Evolutionary conservation across 1,140 invertebrate genomes (phyloP).

Genomic region (Tyrophagus putrescentiae): DNA sequence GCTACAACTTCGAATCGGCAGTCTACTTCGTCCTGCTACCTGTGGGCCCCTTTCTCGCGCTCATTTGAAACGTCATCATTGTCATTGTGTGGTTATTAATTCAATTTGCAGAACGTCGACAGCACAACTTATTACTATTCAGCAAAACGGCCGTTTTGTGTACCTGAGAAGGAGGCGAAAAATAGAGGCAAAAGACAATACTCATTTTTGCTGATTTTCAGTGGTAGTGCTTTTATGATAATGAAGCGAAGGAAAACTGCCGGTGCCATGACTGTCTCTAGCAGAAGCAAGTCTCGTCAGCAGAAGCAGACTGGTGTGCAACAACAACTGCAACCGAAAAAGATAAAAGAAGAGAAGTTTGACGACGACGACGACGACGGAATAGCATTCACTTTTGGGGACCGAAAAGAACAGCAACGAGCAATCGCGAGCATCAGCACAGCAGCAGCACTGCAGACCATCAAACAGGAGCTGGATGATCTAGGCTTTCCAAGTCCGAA

Average conservation of each 20-base stretch:
- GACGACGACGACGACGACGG: no score
- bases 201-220: neutral
- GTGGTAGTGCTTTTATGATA: constrained; percentile 2
- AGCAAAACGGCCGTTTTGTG: neutral
- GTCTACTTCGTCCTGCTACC: neutral
- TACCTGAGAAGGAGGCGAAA: neutral
- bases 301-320: no score
- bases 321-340: no score
- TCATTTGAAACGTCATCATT: neutral
- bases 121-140: constrained; percentile 2
- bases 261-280: neutral
- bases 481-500: neutral
- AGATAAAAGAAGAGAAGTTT: no score
- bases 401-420: no score
- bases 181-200: constrained; percentile 8
- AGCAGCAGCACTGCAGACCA: no score
- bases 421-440: no score
- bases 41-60: neutral
- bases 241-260: neutral
- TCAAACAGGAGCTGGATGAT: neutral
- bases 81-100: constrained; percentile 6
- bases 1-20: no score
- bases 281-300: no score
- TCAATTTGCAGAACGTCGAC: neutral
- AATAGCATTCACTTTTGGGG: no score